These are phyloP conservation scores for Notolepis coatsorum DNA, from an alignment of 2,797 vertebrate genomes.

Conservation along the genomic window DNA sequence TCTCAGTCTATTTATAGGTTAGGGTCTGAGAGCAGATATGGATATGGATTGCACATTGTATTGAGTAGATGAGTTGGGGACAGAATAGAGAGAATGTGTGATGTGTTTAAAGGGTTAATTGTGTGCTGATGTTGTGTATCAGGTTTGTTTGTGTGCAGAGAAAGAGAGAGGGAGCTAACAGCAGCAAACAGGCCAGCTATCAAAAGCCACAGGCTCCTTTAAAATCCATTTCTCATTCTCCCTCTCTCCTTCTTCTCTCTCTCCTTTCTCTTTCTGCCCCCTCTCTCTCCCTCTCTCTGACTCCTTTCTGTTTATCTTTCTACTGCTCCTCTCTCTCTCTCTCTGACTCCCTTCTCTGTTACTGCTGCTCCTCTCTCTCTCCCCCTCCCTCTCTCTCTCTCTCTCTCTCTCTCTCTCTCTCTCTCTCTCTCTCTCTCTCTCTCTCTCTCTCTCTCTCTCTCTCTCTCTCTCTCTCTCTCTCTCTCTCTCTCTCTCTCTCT, in stretches of 20 bases:
- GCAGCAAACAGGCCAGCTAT: constrained; percentile 71
- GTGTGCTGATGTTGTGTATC: constrained; percentile 45
- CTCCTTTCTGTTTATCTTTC: neutral
- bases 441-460: constrained; percentile 9
- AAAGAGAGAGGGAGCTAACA: constrained; percentile 58
- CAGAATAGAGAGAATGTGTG: too few relatives aligned
- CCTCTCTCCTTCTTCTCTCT: constrained; percentile 24
- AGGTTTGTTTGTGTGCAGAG: constrained; percentile 65
- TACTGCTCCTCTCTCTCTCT: constrained; percentile 21
- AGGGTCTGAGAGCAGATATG: too few relatives aligned
- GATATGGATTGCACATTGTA: too few relatives aligned
- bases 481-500: constrained; percentile 16
- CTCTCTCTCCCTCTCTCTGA: neutral
- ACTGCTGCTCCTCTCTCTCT: neutral
- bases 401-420: neutral
- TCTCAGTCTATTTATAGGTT: too few relatives aligned
- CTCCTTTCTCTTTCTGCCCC: neutral
- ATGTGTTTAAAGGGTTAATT: constrained; percentile 55
- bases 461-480: neutral
- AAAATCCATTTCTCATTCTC: constrained; percentile 68
- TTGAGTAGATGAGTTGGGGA: too few relatives aligned
- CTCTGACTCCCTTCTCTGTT: neutral
- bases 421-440: neutral
- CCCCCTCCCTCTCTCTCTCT: neutral
- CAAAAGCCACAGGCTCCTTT: constrained; percentile 81